Conservation (phyloP, 1,140 invertebrate genomes). For the Colletes latitarsis region DNA sequence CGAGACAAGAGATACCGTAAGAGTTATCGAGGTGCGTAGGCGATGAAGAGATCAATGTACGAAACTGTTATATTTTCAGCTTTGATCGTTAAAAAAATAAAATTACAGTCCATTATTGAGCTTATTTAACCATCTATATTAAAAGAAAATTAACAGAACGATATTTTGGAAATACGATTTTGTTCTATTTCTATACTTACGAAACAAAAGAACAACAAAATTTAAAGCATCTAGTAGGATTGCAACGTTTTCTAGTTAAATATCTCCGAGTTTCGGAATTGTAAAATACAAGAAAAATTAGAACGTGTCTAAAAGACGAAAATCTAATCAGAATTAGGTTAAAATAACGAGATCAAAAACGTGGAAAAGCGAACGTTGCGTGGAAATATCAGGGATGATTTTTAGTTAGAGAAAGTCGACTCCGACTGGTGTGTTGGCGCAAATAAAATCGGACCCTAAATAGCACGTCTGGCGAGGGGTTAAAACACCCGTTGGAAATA, state of each 20-base stretch:
- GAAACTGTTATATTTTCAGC: not conserved
- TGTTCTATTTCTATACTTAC: too few species aligned
- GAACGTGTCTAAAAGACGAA: too few species aligned
- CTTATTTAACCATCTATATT: not conserved
- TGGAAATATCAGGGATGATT: constrained; percentile 38
- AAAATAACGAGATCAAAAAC: not conserved
- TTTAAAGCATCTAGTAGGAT: too few species aligned
- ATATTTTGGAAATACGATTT: not conserved
- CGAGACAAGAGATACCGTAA: constrained; percentile 30
- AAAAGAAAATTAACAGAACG: not conserved
- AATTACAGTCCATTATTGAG: not conserved
- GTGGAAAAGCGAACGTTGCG: not conserved
- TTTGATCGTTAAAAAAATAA: not conserved
- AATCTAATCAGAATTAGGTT: not conserved
- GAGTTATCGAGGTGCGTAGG: constrained; percentile 32
- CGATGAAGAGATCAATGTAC: constrained; percentile 37
- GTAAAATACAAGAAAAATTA: not conserved
- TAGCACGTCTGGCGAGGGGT: constrained; percentile 55
- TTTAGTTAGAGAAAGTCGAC: constrained; percentile 43
- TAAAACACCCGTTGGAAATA: constrained; percentile 47
- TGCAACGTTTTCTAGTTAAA: too few species aligned
- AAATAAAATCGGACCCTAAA: constrained; percentile 63
- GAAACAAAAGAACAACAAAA: too few species aligned
- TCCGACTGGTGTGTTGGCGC: constrained; percentile 25
- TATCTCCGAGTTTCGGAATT: too few species aligned